phyloP scores from a whole-genome alignment of 2,797 vertebrate genomes.

The Dryobates pubescens region DNA sequence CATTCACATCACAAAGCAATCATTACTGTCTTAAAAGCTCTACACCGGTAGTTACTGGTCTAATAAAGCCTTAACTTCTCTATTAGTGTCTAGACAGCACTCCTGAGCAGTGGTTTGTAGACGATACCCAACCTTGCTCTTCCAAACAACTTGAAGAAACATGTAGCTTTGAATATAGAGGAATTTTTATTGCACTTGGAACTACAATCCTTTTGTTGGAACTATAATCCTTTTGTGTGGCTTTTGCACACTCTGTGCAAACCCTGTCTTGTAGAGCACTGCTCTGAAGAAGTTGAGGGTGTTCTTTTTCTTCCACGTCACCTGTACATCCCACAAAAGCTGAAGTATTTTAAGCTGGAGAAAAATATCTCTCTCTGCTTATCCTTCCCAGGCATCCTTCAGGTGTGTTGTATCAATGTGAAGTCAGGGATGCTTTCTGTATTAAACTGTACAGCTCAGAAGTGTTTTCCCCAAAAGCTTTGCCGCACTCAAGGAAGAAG shows the following conservation, averaged over 20 bases:
- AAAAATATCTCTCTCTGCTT: background rate
- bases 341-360: background rate
- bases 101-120: background rate
- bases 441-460: background rate
- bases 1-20: background rate
- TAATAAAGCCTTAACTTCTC: conserved; percentile 3
- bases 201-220: background rate
- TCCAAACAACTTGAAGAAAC: background rate
- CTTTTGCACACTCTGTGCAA: background rate
- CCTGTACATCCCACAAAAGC: background rate
- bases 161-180: background rate
- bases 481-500: background rate
- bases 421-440: background rate
- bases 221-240: background rate
- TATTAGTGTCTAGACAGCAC: background rate
- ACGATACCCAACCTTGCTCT: background rate
- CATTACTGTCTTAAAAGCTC: background rate
- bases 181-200: background rate
- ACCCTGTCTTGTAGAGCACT: background rate
- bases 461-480: background rate
- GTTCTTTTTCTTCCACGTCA: background rate
- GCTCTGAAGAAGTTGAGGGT: background rate
- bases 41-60: background rate
- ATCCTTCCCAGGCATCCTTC: background rate
- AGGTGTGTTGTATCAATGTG: background rate